These are phyloP conservation scores for Salvelinus sp. DNA, from an alignment of 2,113 vertebrate genomes.

Conservation along the genomic window DNA sequence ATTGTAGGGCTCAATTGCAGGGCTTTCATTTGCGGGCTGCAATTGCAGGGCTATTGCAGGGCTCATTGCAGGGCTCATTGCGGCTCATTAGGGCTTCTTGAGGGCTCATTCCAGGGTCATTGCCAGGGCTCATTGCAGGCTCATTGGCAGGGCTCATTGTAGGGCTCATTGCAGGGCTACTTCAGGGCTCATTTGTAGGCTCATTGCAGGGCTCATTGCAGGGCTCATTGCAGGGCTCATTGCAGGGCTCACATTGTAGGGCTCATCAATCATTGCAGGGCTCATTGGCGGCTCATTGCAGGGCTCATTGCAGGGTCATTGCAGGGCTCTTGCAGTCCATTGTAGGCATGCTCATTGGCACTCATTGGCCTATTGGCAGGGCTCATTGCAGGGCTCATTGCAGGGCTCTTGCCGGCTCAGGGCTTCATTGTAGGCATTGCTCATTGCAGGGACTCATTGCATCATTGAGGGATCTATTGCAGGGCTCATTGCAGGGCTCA, in stretches of 20 bases:
- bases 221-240: slow-evolving; percentile 55
- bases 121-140: slow-evolving; percentile 43
- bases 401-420: slow-evolving; percentile 47
- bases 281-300: slow-evolving; percentile 50
- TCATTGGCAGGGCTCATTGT: slow-evolving; percentile 50
- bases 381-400: slow-evolving; percentile 51
- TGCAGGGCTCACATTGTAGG: slow-evolving; percentile 48
- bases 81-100: slow-evolving; percentile 48
- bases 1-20: slow-evolving; percentile 37
- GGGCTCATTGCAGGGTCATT: slow-evolving; percentile 36
- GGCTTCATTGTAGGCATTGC: too few species aligned
- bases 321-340: slow-evolving; percentile 54
- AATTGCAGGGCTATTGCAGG: slow-evolving; percentile 13
- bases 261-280: slow-evolving; percentile 51
- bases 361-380: too few species aligned
- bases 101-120: slow-evolving; percentile 54
- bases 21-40: too few species aligned
- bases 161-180: slow-evolving; percentile 54
- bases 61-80: slow-evolving; percentile 52
- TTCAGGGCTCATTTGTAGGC: slow-evolving; percentile 50
- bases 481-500: slow-evolving; percentile 55
- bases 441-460: slow-evolving; percentile 47
- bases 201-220: slow-evolving; percentile 47
- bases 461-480: slow-evolving; percentile 47
- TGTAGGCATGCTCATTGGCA: slow-evolving; percentile 45